Evolutionary conservation across 2,797 vertebrate genomes (phyloP).

Genomic region (Ptychobarbus kaznakovi): DNA sequence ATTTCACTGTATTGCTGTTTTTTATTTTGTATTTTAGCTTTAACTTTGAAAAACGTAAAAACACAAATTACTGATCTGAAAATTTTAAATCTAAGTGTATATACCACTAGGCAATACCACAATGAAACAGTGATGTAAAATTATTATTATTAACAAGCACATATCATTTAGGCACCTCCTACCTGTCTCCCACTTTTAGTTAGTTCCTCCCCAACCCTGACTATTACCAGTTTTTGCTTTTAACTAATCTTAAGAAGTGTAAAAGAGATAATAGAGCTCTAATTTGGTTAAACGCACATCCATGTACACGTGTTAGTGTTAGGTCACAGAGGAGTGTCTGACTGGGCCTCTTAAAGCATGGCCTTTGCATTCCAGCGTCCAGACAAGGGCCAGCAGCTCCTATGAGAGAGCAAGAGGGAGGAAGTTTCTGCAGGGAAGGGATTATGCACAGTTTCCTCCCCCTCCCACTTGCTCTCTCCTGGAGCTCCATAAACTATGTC

Average conservation of each 20-base stretch:
- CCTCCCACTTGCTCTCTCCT: slow-evolving; percentile 78
- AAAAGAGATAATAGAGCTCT: slow-evolving; percentile 16
- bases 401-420: slow-evolving; percentile 70
- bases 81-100: background rate
- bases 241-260: background rate
- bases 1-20: background rate
- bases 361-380: slow-evolving; percentile 93
- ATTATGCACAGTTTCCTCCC: slow-evolving; percentile 89
- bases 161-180: background rate
- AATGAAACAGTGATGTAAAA: background rate
- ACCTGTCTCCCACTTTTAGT: background rate
- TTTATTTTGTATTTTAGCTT: background rate
- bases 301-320: slow-evolving; percentile 27
- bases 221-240: background rate
- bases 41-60: background rate
- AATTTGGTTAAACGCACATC: slow-evolving; percentile 8
- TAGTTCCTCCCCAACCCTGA: background rate
- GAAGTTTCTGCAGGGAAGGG: slow-evolving; percentile 88
- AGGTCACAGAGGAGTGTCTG: slow-evolving; percentile 95
- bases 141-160: background rate
- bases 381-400: slow-evolving; percentile 85
- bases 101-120: background rate
- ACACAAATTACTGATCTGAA: too few relatives aligned
- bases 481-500: slow-evolving; percentile 54
- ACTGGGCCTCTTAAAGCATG: slow-evolving; percentile 91